Base-by-base conservation (phyloP, 2,113 vertebrate genomes). In the Esox niger region DNA sequence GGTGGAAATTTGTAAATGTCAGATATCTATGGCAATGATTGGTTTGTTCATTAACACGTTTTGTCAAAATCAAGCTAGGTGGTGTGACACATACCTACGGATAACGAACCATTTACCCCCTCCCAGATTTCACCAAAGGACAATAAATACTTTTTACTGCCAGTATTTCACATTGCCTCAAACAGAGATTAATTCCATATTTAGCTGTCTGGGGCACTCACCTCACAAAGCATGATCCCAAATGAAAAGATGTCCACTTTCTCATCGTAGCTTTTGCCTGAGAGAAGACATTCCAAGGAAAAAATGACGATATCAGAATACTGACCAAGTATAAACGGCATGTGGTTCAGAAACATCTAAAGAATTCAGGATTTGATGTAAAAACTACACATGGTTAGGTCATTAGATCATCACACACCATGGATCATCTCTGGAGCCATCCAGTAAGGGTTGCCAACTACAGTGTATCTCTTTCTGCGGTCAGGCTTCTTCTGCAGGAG, bases 351-450 rank as follows among this genome's bases (percentile, higher is more conserved):
- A 47, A 56, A 27, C 29, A 55, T 38, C 33, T 46, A 35, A 35
- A 25, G 30, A 27, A 57, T 43, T 57, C 23, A 56, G 21, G 5
- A 26, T 27, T 56, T 56, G 25, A 10, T 27, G 54, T 26, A 26
- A 47, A 32, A 30, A 33, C 49, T 43, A 26, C 26, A 59, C 23
- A 38, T 38, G 35, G 66, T 43, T 31, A 26, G 49, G 23, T 46
- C 20, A 33, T 6, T 63, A 6, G 11, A 38, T 11, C 5, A 21
- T 2, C 23, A 26, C 93, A 79, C 85, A 98, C 97, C 97, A 0
- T 98, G 95, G 84, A 99, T 98, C 97, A 99, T 99, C 83, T 99
- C 97, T 0, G 97, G 97, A 0, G 97, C 97, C 97, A 99, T 99
- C 97, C 97, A 99, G 88, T 98, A 99, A 0, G 97, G 97, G 83